Evolutionary conservation across 1,140 invertebrate genomes (phyloP), one percentile per base, ranked within the genome.

Genomic region (Latrodectus geometricus): DNA sequence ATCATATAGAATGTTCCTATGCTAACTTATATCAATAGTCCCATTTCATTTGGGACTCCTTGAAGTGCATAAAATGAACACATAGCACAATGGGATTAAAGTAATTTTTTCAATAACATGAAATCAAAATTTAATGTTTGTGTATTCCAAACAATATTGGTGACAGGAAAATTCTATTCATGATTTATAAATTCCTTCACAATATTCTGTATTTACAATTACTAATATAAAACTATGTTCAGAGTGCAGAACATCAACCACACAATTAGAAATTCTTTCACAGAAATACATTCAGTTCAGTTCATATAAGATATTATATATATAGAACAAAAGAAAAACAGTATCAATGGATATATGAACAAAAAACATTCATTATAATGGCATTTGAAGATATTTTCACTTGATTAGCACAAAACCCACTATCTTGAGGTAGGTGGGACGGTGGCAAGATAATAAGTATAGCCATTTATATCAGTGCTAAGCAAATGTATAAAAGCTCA

Each of bases 161-260:
- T 73, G 73, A 23, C 61, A 48, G 66, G 48, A 76, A 20, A 12
- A 61, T 69, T n/a, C n/a, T 83, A 76, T 84, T 76, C 82, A 84
- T 73, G 76, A 84, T 84, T 76, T 84, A 84, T 84, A 84, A 84
- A 84, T 76, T 72, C 56, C 61, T 21, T 76, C 74, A 66, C 69
- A 61, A 76, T 35, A 20, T 49, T 52, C 11, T 78, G 12, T 61
- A 83, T 79, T 54, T 86, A 86, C 84, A 86, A 65, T 56, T 73
- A 49, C 84, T 78, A 79, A 79, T 86, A 86, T 69, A 86, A 86
- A 86, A 86, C 84, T 86, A 78, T 77, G 74, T 86, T 73, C 84
- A 86, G 78, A 78, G 76, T 79, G 76, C 75, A 86, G 35, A 85
- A 78, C 76, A 79, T 86, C 76, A 54, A 79, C 76, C 78, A 61